phyloP scores from a whole-genome alignment of 2,888 invertebrate species.

The Pyrrhia umbra region DNA sequence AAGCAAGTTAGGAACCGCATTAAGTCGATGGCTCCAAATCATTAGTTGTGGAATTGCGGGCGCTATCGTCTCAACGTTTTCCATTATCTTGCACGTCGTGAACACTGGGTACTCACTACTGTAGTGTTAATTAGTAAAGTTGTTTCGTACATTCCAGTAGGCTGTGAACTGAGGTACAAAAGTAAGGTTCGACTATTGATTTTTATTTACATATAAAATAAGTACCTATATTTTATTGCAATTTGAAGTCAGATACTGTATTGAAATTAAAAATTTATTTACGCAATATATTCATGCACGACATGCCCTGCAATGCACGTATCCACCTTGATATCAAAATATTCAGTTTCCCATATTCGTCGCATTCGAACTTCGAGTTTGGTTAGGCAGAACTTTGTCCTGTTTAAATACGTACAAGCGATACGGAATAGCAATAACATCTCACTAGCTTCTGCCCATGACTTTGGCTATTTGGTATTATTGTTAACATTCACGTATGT shows the following conservation, averaged over 20 bases:
- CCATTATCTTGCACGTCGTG: constrained; percentile 57
- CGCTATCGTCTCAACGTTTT: constrained; percentile 48
- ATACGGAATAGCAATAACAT: constrained; percentile 40
- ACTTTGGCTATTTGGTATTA: neutral
- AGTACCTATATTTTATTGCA: constrained; percentile 20
- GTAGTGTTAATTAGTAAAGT: constrained; percentile 56
- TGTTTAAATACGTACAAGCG: constrained; percentile 31
- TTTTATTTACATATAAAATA: neutral
- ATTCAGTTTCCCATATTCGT: constrained; percentile 22
- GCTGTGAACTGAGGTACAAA: constrained; percentile 14
- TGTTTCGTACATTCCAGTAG: constrained; percentile 45
- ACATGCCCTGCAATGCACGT: constrained; percentile 12
- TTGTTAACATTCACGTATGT: neutral
- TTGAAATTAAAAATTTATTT: too few relatives aligned
- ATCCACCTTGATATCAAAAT: constrained; percentile 25
- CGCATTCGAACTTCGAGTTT: constrained; percentile 29
- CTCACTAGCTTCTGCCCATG: neutral
- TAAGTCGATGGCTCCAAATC: constrained; percentile 58
- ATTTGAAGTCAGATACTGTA: constrained; percentile 8
- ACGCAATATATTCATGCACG: too few relatives aligned
- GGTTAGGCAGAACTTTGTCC: constrained; percentile 30
- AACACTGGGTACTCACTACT: constrained; percentile 37
- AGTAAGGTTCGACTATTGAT: neutral
- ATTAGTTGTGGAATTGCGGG: constrained; percentile 57
- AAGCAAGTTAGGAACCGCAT: constrained; percentile 54